These are phyloP conservation scores for Coenonympha glycerion DNA, from an alignment of 2,888 invertebrate genomes.

Conservation along the genomic window DNA sequence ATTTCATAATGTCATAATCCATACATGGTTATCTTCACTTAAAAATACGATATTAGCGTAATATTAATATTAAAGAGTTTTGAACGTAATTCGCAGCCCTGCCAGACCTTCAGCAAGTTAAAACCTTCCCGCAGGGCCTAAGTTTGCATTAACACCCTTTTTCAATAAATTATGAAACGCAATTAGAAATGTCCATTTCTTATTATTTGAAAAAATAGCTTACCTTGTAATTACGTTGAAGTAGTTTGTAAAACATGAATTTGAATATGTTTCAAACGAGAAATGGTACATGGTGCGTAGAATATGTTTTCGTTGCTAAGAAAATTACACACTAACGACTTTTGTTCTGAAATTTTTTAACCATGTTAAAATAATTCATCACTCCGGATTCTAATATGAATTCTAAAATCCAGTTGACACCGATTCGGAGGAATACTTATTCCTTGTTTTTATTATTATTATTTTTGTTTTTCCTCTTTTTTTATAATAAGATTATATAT, in stretches of 20 bases:
- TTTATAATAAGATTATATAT: no score
- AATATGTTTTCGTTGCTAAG: slow-evolving; percentile 14
- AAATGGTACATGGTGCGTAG: slow-evolving; percentile 21
- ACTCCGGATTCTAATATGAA: no score
- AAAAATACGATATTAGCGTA: no score
- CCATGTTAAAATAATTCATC: neutral
- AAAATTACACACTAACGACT: neutral
- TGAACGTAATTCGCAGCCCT: neutral
- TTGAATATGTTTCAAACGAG: neutral
- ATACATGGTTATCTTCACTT: no score
- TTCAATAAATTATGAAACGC: neutral
- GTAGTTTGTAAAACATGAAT: neutral
- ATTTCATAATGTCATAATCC: no score
- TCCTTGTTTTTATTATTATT: no score
- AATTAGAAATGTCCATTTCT: neutral
- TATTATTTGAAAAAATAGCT: neutral
- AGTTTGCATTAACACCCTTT: slow-evolving; percentile 5
- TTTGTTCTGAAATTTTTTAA: neutral
- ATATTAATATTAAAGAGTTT: neutral
- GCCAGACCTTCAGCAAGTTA: neutral
- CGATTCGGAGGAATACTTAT: no score
- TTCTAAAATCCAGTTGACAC: no score
- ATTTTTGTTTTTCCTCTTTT: no score
- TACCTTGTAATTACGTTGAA: neutral
- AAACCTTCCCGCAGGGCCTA: neutral